Percentiles rank a stretch among this genome's conserved stretches.
These are phyloP conservation scores for Mylabris sibirica DNA, from an alignment of 2,888 invertebrate species.

Conservation along the genomic window DNA sequence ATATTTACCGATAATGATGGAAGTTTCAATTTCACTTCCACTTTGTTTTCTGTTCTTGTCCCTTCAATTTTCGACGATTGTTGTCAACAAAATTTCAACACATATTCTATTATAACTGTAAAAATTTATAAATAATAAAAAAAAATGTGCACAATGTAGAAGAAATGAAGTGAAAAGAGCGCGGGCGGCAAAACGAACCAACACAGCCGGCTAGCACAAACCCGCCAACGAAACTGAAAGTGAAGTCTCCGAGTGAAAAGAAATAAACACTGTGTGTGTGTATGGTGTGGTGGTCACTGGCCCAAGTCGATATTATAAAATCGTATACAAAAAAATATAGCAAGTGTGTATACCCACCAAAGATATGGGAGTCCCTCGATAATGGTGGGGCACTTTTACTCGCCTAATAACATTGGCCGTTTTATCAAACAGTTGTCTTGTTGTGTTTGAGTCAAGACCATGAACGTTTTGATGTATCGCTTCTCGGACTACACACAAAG, in stretches of 20 bases:
- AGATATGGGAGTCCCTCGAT: background rate
- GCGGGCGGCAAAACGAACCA: conserved; percentile 59
- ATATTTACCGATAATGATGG: background rate
- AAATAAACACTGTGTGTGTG: background rate
- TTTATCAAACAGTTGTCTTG: background rate
- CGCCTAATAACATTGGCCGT: background rate
- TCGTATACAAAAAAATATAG: background rate
- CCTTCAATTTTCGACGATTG: background rate
- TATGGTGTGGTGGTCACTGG: conserved; percentile 48
- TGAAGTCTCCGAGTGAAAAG: conserved; percentile 38
- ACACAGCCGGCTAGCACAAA: conserved; percentile 62
- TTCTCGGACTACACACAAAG: background rate
- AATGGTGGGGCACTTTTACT: background rate
- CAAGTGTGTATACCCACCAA: background rate
- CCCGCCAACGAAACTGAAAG: conserved; percentile 63
- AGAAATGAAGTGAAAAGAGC: conserved; percentile 16
- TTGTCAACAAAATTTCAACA: background rate
- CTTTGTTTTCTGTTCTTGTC: background rate
- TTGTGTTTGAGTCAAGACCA: background rate
- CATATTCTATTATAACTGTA: background rate
- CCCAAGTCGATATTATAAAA: conserved; percentile 32
- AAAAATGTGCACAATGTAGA: background rate
- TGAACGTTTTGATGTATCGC: background rate
- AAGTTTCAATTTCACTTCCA: conserved; percentile 3
- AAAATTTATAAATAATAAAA: background rate